These are phyloP conservation scores for Syngnathus typhle DNA, from an alignment of 2,113 vertebrate species.

Conservation along the genomic window DNA sequence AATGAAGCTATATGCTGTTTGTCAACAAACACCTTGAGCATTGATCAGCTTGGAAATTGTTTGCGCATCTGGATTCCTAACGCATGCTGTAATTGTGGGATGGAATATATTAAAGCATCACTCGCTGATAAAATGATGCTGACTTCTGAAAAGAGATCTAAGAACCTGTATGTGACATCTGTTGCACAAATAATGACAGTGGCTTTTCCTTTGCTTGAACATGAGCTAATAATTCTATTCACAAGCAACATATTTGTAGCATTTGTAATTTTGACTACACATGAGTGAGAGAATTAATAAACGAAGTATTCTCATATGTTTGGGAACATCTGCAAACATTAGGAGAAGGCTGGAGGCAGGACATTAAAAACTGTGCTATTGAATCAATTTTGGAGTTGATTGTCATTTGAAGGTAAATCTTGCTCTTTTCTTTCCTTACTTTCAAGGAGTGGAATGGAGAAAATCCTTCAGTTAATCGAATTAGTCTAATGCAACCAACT, in stretches of 20 bases:
- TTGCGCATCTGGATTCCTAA: background rate
- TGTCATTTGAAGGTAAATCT: background rate
- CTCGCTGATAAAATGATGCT: background rate
- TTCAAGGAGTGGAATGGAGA: slow-evolving; percentile 38
- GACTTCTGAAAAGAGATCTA: no score
- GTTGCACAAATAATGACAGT: background rate
- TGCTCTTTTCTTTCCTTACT: slow-evolving; percentile 17
- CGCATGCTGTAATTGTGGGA: background rate
- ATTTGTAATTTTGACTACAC: background rate
- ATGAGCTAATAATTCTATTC: slow-evolving; percentile 1
- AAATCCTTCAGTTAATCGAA: slow-evolving; percentile 53
- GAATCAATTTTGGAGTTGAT: slow-evolving; percentile 6
- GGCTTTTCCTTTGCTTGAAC: background rate
- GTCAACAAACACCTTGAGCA: slow-evolving; percentile 30
- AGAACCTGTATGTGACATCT: background rate
- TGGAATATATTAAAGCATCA: background rate
- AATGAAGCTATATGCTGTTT: slow-evolving; percentile 31
- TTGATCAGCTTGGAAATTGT: background rate
- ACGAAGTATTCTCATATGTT: background rate
- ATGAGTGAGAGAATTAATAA: background rate
- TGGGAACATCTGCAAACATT: slow-evolving; percentile 4
- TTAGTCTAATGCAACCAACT: slow-evolving; percentile 55
- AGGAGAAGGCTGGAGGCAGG: background rate
- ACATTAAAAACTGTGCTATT: slow-evolving; percentile 11
- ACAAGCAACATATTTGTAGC: background rate